Evolutionary conservation across 1,140 invertebrate genomes (phyloP).

Genomic region (Agrypnia vestita): DNA sequence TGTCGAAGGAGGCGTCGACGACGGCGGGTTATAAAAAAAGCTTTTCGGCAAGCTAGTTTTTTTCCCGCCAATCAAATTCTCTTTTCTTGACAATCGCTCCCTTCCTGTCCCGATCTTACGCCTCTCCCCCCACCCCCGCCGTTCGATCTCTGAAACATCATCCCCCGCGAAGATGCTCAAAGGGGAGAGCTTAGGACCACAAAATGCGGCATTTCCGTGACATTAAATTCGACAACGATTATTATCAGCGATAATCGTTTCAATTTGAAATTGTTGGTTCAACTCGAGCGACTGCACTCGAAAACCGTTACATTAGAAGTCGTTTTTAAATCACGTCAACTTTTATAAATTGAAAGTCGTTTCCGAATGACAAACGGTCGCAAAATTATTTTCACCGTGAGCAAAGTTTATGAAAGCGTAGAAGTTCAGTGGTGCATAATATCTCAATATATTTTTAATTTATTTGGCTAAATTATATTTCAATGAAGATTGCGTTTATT

Average conservation of each 20-base stretch:
- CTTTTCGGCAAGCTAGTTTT: neutral
- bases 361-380: no score
- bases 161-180: conserved; percentile 10
- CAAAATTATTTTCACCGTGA: no score
- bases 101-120: neutral
- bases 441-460: no score
- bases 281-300: no score
- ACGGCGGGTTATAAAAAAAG: neutral
- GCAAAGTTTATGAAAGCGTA: no score
- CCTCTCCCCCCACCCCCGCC: neutral
- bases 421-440: no score
- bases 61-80: conserved; percentile 9
- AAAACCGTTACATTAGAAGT: no score
- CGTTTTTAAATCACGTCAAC: no score
- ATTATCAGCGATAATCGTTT: conserved; percentile 8
- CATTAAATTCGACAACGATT: conserved; percentile 19
- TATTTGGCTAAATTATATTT: no score
- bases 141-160: neutral
- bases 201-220: conserved; percentile 30
- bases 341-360: no score
- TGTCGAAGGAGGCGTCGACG: neutral
- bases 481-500: no score
- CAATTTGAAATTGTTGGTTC: neutral
- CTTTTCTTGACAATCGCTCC: conserved; percentile 28
- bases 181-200: conserved; percentile 22